phyloP scores from a whole-genome alignment of 1,140 invertebrate genomes.

The Eriocheir sinensis region DNA sequence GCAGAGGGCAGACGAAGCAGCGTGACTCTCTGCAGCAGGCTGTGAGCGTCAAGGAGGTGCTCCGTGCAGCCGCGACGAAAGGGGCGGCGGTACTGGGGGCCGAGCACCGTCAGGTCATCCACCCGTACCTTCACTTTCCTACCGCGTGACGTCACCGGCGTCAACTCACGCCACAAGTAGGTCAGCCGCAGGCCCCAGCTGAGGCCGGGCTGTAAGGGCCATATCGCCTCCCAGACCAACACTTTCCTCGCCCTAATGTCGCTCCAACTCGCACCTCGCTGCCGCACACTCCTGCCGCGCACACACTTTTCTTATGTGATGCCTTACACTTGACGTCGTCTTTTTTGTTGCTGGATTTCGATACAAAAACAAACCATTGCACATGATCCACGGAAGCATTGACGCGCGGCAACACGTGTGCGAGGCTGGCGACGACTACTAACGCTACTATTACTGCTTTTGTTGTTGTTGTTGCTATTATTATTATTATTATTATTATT shows the following conservation, averaged over 20 bases:
- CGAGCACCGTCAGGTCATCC: constrained; percentile 78
- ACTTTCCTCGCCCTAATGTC: constrained; percentile 40
- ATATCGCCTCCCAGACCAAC: constrained; percentile 39
- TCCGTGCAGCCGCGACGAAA: constrained; percentile 63
- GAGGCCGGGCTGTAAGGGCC: constrained; percentile 41
- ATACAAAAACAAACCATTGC: not conserved
- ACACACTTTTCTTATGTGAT: constrained; percentile 23
- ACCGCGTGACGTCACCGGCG: constrained; percentile 72
- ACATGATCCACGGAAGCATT: not conserved
- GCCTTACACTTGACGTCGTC: not conserved
- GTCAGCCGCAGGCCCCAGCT: constrained; percentile 59
- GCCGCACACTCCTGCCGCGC: not conserved
- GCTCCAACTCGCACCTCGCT: not conserved
- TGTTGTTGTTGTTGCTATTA: not conserved
- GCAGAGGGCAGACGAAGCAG: not conserved
- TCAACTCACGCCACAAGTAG: constrained; percentile 74
- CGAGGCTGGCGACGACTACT: not conserved
- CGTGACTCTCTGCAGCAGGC: not conserved
- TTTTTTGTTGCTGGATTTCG: not conserved
- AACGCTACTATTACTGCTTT: not conserved
- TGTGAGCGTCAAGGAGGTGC: constrained; percentile 19
- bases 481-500: not conserved
- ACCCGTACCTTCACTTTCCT: constrained; percentile 76
- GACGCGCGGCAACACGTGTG: not conserved
- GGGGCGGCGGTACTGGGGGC: constrained; percentile 66